Conservation (phyloP, 2,113 vertebrate genomes). For the Amphiprion percula region DNA sequence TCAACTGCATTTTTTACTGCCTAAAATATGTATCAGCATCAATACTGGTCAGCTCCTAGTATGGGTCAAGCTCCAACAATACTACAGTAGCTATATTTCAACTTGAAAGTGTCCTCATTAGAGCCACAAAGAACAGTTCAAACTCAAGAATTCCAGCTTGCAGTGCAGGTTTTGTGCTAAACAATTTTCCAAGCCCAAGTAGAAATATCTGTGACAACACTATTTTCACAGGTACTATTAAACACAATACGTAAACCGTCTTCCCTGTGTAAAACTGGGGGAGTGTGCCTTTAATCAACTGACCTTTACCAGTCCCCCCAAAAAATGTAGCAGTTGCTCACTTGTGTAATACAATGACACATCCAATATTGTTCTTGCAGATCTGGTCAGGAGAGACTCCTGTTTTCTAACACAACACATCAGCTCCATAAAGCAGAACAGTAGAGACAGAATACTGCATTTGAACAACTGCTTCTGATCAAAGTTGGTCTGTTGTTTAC, state of each 20-base stretch:
- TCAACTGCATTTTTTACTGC: no score
- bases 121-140: not conserved
- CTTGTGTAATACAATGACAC: not conserved
- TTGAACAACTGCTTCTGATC: constrained; percentile 17
- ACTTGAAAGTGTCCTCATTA: not conserved
- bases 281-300: not conserved
- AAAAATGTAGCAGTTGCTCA: not conserved
- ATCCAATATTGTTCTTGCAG: not conserved
- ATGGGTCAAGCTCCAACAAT: no score
- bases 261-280: not conserved
- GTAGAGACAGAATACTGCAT: not conserved
- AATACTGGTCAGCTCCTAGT: no score
- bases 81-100: not conserved
- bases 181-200: no score
- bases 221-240: not conserved
- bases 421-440: not conserved
- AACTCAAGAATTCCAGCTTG: not conserved
- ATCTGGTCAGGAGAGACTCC: not conserved
- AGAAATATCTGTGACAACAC: not conserved
- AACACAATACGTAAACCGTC: not conserved
- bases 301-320: not conserved
- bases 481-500: constrained; percentile 6
- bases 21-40: no score
- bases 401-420: not conserved
- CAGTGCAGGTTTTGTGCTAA: not conserved